Percentiles rank a stretch among this genome's conserved stretches.
Evolutionary conservation across 2,888 invertebrate genomes (phyloP).

Genomic region (Parapristionchus giblindavisi): DNA sequence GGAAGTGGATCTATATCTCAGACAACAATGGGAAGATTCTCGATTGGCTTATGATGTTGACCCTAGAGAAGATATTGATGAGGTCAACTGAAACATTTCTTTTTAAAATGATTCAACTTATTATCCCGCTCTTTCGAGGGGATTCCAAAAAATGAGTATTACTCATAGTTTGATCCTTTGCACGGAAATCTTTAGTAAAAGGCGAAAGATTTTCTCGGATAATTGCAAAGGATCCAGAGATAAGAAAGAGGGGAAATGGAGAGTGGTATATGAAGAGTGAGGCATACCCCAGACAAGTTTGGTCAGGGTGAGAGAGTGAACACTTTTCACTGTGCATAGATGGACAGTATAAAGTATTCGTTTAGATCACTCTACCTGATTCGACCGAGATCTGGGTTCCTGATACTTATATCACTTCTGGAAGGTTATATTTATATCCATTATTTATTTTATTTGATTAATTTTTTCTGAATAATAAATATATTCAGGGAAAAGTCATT

Average conservation of each 20-base stretch:
- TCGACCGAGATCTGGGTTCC: conserved; percentile 64
- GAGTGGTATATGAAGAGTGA: neutral
- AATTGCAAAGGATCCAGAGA: too few relatives aligned
- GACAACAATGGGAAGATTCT: conserved; percentile 67
- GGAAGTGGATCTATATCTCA: conserved; percentile 67
- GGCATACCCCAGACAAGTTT: neutral
- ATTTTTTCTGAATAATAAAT: conserved; percentile 10
- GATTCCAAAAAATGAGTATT: conserved; percentile 14
- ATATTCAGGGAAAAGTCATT: conserved; percentile 12
- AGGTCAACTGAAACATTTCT: conserved; percentile 42
- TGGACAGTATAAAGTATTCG: neutral
- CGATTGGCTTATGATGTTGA: conserved; percentile 66
- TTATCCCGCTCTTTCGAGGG: neutral
- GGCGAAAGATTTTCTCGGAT: too few relatives aligned
- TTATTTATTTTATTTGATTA: conserved; percentile 4
- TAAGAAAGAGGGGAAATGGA: too few relatives aligned
- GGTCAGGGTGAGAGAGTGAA: neutral
- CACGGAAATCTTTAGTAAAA: neutral
- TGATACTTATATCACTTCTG: conserved; percentile 64
- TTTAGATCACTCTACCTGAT: conserved; percentile 52
- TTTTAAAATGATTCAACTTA: neutral
- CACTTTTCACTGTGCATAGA: too few relatives aligned
- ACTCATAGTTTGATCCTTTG: conserved; percentile 7
- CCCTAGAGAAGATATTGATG: conserved; percentile 60
- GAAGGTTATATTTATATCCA: conserved; percentile 42